These are phyloP conservation scores for Pica pica DNA, from an alignment of 2,113 vertebrate genomes.

Conservation along the genomic window DNA sequence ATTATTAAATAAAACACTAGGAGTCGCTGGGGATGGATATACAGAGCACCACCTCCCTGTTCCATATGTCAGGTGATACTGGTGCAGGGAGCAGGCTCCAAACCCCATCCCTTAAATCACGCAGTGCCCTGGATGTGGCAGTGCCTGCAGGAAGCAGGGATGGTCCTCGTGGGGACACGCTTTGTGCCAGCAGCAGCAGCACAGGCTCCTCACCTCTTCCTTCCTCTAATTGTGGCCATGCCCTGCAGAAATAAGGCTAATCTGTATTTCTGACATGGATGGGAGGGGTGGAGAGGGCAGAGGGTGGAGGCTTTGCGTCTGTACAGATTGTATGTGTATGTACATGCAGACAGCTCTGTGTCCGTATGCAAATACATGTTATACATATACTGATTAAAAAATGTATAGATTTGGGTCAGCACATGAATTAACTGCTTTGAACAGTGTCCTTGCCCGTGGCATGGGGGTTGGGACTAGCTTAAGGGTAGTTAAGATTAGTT, in stretches of 20 bases:
- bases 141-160: background rate
- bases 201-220: background rate
- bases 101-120: background rate
- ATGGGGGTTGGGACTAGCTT: background rate
- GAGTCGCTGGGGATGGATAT: background rate
- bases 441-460: background rate
- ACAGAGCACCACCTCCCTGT: no score
- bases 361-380: background rate
- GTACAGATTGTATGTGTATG: rapidly evolving
- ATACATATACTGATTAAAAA: background rate
- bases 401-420: rapidly evolving
- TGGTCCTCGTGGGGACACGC: rapidly evolving
- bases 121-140: rapidly evolving
- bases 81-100: background rate
- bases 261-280: background rate
- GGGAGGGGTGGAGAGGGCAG: background rate
- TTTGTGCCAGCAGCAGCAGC: background rate
- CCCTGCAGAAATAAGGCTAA: background rate
- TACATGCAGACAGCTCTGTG: rapidly evolving
- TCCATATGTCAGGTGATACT: rapidly evolving
- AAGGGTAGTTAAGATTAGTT: background rate
- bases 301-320: background rate
- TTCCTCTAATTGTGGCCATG: background rate
- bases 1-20: background rate
- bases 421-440: background rate